phyloP scores from a whole-genome alignment of 2,113 vertebrate genomes.

The Rhabdornis inornatus region DNA sequence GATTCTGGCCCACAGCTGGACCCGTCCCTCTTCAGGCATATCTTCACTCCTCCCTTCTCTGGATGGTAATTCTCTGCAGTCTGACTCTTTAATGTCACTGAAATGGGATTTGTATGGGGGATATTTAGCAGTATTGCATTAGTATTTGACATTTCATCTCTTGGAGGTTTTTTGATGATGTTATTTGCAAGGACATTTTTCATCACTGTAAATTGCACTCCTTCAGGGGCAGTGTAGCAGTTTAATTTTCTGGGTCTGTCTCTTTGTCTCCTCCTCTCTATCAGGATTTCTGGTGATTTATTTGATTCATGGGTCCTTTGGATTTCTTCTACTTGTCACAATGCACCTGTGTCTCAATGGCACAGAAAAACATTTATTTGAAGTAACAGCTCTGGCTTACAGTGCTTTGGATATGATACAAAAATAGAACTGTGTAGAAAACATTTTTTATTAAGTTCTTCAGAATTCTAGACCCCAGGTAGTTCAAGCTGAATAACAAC shows the following conservation, averaged over 20 bases:
- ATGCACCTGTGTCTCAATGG: background rate
- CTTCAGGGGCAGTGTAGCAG: background rate
- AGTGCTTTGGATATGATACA: background rate
- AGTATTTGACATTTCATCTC: slow-evolving; percentile 44
- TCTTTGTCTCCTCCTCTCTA: background rate
- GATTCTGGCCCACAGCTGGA: background rate
- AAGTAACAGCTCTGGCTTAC: slow-evolving; percentile 3
- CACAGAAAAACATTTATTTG: background rate
- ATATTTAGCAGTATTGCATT: slow-evolving; percentile 14
- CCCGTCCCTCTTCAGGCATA: background rate
- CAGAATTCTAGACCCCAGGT: background rate
- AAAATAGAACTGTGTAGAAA: slow-evolving; percentile 17
- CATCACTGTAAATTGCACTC: background rate
- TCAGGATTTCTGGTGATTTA: slow-evolving; percentile 24
- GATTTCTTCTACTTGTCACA: slow-evolving; percentile 37
- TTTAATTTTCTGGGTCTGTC: slow-evolving; percentile 31
- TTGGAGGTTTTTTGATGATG: background rate
- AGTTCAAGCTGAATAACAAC: background rate
- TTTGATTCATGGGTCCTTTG: background rate
- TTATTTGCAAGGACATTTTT: slow-evolving; percentile 37
- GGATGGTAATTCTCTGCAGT: background rate
- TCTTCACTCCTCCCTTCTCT: background rate
- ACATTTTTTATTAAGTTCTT: slow-evolving; percentile 32
- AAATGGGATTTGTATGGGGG: background rate
- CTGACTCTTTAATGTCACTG: background rate